phyloP scores from a whole-genome alignment of 1,140 invertebrate species.

The silkworm (Bombyx mori) region ASM3026992v2 NC_085115.1:12430001-12430500 shows the following conservation, averaged over 20 bases:
- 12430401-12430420: neutral
- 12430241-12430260: conserved; percentile 26
- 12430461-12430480: too few relatives aligned
- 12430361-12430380: neutral
- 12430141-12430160: neutral
- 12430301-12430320: neutral
- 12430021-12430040: conserved; percentile 17
- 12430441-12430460: too few relatives aligned
- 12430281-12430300: conserved; percentile 10
- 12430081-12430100: neutral
- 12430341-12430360: neutral
- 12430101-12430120: conserved; percentile 4
- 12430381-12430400: neutral
- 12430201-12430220: conserved; percentile 34
- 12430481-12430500: too few relatives aligned
- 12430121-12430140: neutral
- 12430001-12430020: conserved; percentile 22
- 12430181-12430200: conserved; percentile 22
- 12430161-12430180: conserved; percentile 15
- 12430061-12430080: too few relatives aligned
- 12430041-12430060: conserved; percentile 21
- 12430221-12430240: conserved; percentile 36
- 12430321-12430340: neutral
- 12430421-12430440: neutral
- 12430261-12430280: conserved; percentile 21